These are phyloP conservation scores for Hermaeophaga mercurialis DNA, from an alignment of 2,888 invertebrate species.

Conservation along the genomic window DNA sequence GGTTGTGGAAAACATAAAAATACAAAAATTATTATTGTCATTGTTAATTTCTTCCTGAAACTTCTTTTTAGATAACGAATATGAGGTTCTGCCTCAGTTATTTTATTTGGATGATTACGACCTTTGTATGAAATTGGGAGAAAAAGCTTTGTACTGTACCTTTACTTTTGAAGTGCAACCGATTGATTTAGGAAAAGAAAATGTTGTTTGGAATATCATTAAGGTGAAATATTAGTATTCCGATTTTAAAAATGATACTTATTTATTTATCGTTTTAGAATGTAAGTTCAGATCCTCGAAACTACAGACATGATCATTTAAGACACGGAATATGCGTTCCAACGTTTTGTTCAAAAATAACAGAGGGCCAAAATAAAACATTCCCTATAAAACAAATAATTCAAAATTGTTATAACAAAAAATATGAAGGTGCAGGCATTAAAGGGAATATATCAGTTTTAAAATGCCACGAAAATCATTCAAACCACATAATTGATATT, in stretches of 20 bases:
- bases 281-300: slow-evolving; percentile 40
- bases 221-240: slow-evolving; percentile 27
- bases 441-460: slow-evolving; percentile 39
- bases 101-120: slow-evolving; percentile 43
- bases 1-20: too few relatives aligned
- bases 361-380: not conserved
- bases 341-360: slow-evolving; percentile 37
- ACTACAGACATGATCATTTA: slow-evolving; percentile 48
- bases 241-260: not conserved
- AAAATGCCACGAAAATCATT: slow-evolving; percentile 36
- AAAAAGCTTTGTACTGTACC: slow-evolving; percentile 37
- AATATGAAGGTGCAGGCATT: slow-evolving; percentile 40
- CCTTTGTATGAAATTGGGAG: slow-evolving; percentile 36
- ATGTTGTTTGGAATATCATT: slow-evolving; percentile 36
- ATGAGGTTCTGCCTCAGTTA: slow-evolving; percentile 38
- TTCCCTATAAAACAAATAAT: slow-evolving; percentile 24
- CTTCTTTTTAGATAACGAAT: slow-evolving; percentile 38
- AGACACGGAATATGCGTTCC: slow-evolving; percentile 48
- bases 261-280: slow-evolving; percentile 39
- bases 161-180: slow-evolving; percentile 37
- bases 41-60: too few relatives aligned
- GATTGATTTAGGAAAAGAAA: slow-evolving; percentile 14
- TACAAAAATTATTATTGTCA: too few relatives aligned
- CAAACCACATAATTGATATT: slow-evolving; percentile 30
- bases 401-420: slow-evolving; percentile 42